Percentiles rank a stretch among this genome's conserved stretches.
phyloP scores from a whole-genome alignment of 92 coral and sea anemone genomes.

The Bergia sp. region DNA sequence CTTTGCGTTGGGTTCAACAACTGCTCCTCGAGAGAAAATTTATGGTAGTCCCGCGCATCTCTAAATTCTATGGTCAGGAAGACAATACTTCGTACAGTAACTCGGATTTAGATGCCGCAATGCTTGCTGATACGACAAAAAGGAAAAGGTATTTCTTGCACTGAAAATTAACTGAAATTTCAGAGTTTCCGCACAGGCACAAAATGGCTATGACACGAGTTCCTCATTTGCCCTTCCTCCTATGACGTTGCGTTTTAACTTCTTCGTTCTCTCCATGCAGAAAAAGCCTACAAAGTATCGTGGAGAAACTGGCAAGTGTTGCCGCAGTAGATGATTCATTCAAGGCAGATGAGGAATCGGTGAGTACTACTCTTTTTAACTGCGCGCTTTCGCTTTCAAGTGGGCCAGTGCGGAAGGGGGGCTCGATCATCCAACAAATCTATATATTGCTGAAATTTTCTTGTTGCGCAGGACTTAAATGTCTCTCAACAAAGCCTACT shows the following conservation, averaged over 20 bases:
- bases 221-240: constrained; percentile 82
- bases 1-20: constrained; percentile 57
- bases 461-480: constrained; percentile 36
- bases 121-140: constrained; percentile 11
- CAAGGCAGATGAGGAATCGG: constrained; percentile 53
- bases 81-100: neutral
- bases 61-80: neutral
- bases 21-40: neutral
- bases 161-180: constrained; percentile 3
- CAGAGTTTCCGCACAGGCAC: constrained; percentile 39
- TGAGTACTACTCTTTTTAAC: constrained; percentile 42
- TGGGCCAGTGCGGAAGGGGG: constrained; percentile 23
- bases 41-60: constrained; percentile 40
- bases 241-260: constrained; percentile 80
- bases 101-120: constrained; percentile 28
- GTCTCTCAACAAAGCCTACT: neutral
- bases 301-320: constrained; percentile 66
- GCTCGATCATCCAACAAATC: neutral
- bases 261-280: constrained; percentile 50
- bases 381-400: constrained; percentile 50
- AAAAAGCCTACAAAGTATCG: constrained; percentile 67
- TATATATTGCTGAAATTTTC: neutral
- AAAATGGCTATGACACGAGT: constrained; percentile 28
- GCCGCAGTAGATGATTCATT: constrained; percentile 45
- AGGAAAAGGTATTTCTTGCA: constrained; percentile 35